Base-by-base conservation (phyloP, 2,113 vertebrate genomes). In the Tylochromis polylepis region DNA sequence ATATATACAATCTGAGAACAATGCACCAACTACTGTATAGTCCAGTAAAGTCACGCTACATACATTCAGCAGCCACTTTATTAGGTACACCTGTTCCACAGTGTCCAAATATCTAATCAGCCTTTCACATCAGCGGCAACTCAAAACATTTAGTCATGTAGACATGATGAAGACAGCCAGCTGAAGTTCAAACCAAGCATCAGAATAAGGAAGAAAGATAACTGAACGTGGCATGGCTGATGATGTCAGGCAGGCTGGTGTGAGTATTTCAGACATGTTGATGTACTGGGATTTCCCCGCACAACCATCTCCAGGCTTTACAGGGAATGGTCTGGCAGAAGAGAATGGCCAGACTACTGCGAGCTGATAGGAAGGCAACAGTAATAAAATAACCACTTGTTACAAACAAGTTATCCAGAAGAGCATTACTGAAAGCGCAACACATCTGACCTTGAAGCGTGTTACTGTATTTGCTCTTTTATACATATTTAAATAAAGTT, bases 301-400 rank as follows among this genome's bases (percentile, higher is more conserved):
- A 62, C 2, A 1, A 34, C 11, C 60, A n/a, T 65, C 18, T 65
- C 60, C 60, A 65, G 60, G 60, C 31, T 65, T 65, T n/a, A 38
- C 0, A 65, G 60, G 4, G 31, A 65, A 60, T 59, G 57, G 14
- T 29, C 57, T 8, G 24, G 14, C 24, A 59, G 12, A 58, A 29
- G 29, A 60, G 58, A 60, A 1, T 62, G 59, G 0, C 10, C 31
- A 65, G 60, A 38, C 31, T 38, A 38, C 6, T 65, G 60, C 36
- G 11, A n/a, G 18, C 18, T 65, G 18, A 65, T 65, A 65, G 18
- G 60, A 65, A 65, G 18, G 31, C n/a, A 38, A 65, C 31, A 0
- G 18, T n/a, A 5, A 36, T 36, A 31, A 7, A 34, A 0, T 12
- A 36, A 36, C 59, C 59, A 12, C 59, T 4, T 1, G 5, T 62